Evolutionary conservation across 2,113 vertebrate genomes (phyloP), one percentile per base, ranked within the genome.

Genomic region (Pseudorectes ferrugineus): DNA sequence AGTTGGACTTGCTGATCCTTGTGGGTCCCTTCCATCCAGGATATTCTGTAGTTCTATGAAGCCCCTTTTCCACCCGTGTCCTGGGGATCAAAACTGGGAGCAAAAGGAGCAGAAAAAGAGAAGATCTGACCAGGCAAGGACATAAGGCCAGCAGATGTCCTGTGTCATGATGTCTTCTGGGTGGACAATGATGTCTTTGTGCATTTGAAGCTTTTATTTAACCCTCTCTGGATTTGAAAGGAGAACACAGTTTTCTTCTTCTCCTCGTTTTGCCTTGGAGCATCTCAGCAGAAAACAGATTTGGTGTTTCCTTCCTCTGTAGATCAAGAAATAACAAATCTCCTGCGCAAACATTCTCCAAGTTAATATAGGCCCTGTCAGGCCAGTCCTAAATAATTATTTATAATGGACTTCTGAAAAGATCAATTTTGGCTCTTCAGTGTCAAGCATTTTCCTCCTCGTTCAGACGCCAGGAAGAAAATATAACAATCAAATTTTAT

Each of bases 11-110:
- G 5, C 14, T 35, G 31, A 35, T 43, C 59, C 33, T 54, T 29
- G 9, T 35, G 24, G 6, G 24, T 65, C 11, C 38, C 14, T 78
- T 65, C 33, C 8, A 19, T 17, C n/a, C 48, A 29, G 38, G 25
- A 29, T 24, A 24, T 24, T 40, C 49, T 35, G 26, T 24, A 28
- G 22, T 3, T 54, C 33, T 6, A 20, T 7, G 9, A 58, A 54
- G 3, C 21, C 43, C 51, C 14, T 67, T 78, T 71, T 45, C 35
- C 1, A 0, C 4, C 6, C 10, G 1, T 5, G 4, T 58, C 42
- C 0, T 11, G 25, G 28, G 31, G 23, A 75, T 11, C 4, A 66
- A 42, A 66, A 66, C 0, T 61, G n/a, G 40, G 5, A 19, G 6
- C 15, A 28, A 88, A 93, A 7, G 19, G 28, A 71, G 13, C 7